Conservation (phyloP, 23 tunicate species). For the Styela plicata region DNA sequence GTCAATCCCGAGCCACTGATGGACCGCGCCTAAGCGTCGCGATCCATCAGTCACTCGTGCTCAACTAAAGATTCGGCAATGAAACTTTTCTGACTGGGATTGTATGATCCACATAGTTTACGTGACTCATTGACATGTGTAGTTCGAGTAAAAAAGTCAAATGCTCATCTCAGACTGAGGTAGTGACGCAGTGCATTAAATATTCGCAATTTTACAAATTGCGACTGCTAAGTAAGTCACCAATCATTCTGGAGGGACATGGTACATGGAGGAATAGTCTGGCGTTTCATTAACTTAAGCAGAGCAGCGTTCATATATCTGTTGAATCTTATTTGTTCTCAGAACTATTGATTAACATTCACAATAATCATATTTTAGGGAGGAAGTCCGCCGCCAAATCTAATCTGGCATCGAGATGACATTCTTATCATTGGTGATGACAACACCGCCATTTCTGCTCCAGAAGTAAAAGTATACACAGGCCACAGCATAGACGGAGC, state of each 20-base stretch:
- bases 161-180: neutral
- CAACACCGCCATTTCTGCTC: neutral
- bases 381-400: constrained; percentile 52
- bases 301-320: neutral
- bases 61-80: too few relatives aligned
- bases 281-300: too few relatives aligned
- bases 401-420: constrained; percentile 46
- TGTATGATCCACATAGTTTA: neutral
- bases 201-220: too few relatives aligned
- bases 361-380: constrained; percentile 47
- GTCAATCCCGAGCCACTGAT: too few relatives aligned
- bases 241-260: neutral
- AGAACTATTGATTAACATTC: too few relatives aligned
- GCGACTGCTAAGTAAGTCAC: neutral
- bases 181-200: neutral
- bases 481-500: neutral
- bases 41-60: too few relatives aligned
- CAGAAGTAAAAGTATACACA: constrained; percentile 6
- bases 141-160: neutral
- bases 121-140: neutral
- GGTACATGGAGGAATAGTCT: too few relatives aligned
- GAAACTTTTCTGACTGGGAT: too few relatives aligned
- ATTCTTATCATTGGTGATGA: neutral
- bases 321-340: neutral
- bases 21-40: too few relatives aligned